phyloP scores from a whole-genome alignment of 2,888 invertebrate genomes.

The Trachelus tabidus region DNA sequence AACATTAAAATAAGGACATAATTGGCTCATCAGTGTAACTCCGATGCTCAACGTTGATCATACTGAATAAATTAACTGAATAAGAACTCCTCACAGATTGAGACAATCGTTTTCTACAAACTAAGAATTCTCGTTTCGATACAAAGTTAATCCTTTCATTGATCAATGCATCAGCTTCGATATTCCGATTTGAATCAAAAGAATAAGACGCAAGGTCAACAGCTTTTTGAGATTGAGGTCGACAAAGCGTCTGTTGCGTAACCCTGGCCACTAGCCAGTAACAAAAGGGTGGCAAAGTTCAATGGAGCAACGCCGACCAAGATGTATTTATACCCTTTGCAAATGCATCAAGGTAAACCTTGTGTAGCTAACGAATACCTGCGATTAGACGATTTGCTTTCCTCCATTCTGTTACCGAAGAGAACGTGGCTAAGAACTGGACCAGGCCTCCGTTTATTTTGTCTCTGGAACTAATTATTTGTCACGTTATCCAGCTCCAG shows the following conservation, averaged over 20 bases:
- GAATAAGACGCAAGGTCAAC: constrained; percentile 55
- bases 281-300: constrained; percentile 60
- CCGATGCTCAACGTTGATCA: not conserved
- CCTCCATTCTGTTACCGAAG: not conserved
- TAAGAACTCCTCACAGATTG: not conserved
- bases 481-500: not conserved
- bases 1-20: not conserved
- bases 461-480: not conserved
- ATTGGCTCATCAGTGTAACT: not conserved
- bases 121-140: not conserved
- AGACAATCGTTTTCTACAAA: not conserved
- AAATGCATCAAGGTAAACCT: constrained; percentile 49
- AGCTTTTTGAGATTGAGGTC: constrained; percentile 53
- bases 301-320: constrained; percentile 62
- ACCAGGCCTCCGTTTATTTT: not conserved
- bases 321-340: constrained; percentile 55
- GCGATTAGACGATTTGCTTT: not conserved
- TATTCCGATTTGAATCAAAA: not conserved
- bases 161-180: not conserved
- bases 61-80: not conserved
- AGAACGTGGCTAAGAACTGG: not conserved
- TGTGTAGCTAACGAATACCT: constrained; percentile 34
- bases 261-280: constrained; percentile 58
- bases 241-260: constrained; percentile 58
- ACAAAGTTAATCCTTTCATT: not conserved